These are phyloP conservation scores for Craniophora ligustri DNA, from an alignment of 2,888 invertebrate genomes.

Conservation along the genomic window DNA sequence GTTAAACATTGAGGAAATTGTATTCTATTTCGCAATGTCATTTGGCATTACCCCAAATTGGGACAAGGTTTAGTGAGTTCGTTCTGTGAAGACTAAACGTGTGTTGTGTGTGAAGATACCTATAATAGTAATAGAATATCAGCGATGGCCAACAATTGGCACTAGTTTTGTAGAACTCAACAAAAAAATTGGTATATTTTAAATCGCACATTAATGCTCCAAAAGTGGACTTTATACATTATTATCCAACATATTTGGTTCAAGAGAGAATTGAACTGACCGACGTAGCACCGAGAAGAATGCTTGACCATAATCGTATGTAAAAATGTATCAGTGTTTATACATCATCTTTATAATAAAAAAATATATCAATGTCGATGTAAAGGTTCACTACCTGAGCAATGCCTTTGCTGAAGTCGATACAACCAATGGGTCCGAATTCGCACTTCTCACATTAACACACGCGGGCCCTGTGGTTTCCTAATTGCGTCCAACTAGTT, in stretches of 20 bases:
- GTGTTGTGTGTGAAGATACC: constrained; percentile 35
- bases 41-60: constrained; percentile 68
- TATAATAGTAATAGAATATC: constrained; percentile 10
- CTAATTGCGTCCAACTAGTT: constrained; percentile 23
- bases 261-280: no score
- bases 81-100: constrained; percentile 46
- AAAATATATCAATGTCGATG: no score
- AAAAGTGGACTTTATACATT: no score
- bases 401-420: constrained; percentile 8
- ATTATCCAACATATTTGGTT: no score
- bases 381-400: no score
- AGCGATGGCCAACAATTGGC: neutral
- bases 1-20: constrained; percentile 44
- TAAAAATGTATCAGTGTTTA: no score
- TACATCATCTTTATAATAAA: no score
- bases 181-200: no score
- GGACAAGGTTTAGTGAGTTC: constrained; percentile 47
- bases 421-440: constrained; percentile 12
- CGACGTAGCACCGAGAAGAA: no score
- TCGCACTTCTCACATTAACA: constrained; percentile 16
- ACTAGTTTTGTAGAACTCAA: no score
- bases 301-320: no score
- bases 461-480: constrained; percentile 24
- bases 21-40: constrained; percentile 61
- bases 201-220: no score